Percentiles rank a stretch among this genome's conserved stretches.
Evolutionary conservation across 2,888 invertebrate species (phyloP).

Genomic region (Abscondita cerata): DNA sequence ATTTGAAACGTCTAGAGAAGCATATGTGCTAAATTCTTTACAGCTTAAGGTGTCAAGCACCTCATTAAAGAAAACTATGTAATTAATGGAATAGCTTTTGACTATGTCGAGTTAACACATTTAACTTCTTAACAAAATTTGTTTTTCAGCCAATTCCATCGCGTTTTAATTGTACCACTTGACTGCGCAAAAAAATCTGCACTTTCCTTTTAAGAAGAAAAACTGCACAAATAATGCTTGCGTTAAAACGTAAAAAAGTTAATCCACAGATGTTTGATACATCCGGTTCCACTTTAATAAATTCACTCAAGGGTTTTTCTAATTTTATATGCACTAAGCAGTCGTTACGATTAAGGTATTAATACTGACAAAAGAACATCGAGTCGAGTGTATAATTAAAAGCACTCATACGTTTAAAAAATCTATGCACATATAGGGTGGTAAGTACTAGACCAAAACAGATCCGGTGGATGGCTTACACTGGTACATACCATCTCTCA

Average conservation of each 20-base stretch:
- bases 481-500: neutral
- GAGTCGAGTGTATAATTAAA: too few species aligned
- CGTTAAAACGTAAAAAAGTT: neutral
- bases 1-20: neutral
- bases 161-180: too few species aligned
- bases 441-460: constrained; percentile 20
- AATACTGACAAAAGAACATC: neutral
- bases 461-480: constrained; percentile 22
- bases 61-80: constrained; percentile 6
- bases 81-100: neutral
- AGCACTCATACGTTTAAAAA: too few species aligned
- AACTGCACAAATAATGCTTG: neutral
- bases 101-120: too few species aligned
- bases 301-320: constrained; percentile 29
- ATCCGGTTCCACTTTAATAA: constrained; percentile 30
- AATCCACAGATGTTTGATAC: constrained; percentile 16
- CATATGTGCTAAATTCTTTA: constrained; percentile 23
- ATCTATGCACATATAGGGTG: constrained; percentile 2
- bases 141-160: too few species aligned
- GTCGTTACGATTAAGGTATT: constrained; percentile 16
- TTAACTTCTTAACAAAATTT: too few species aligned
- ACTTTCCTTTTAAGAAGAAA: neutral
- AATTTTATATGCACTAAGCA: constrained; percentile 24
- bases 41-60: constrained; percentile 12
- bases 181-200: too few species aligned